Evolutionary conservation across 1,140 invertebrate genomes (phyloP), one percentile per base, ranked within the genome.

Genomic region (Aphelinus certus): DNA sequence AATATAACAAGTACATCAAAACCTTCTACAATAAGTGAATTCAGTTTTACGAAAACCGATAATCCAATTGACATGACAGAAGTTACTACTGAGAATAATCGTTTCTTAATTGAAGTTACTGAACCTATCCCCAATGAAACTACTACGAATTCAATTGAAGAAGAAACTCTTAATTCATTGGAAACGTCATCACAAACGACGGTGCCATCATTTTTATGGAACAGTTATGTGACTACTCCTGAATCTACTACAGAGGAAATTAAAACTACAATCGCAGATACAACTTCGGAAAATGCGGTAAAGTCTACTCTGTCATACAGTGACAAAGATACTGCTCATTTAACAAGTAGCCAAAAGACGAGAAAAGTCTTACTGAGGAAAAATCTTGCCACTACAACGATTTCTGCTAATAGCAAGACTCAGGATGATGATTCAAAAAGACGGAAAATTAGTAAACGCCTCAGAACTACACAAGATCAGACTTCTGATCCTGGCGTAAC

Each of bases 401-500:
- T 45, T n/a, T 66, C 66, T 10, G 46, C 26, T 5, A 78, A 26
- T 64, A 78, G 9, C 65, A 73, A 61, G 4, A 26, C 69, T 2
- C 7, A 58, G 10, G 66, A 66, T 6, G 3, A 58, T 7, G 66
- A 66, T 45, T 48, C 10, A 10, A 64, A 81, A 43, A 80, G 78
- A 55, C 79, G 81, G 43, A 87, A 84, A 76, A 77, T 86, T 61
- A 76, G 85, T 45, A 83, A 77, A 77, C 82, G 85, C 4, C 45
- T 86, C 57, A 77, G 85, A 55, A 81, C 83, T 1, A 48, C 77
- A 64, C 7, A 42, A 4, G 66, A 76, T 3, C 45, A 74, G 9
- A 64, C 45, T 55, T 61, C 67, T 1, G 70, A 49, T 9, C 7
- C 53, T 1, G 65, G 42, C 7, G 3, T 2, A 64, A 6, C 46